phyloP scores from a whole-genome alignment of 2,113 vertebrate species.

The Micronycteris hirsuta region DNA sequence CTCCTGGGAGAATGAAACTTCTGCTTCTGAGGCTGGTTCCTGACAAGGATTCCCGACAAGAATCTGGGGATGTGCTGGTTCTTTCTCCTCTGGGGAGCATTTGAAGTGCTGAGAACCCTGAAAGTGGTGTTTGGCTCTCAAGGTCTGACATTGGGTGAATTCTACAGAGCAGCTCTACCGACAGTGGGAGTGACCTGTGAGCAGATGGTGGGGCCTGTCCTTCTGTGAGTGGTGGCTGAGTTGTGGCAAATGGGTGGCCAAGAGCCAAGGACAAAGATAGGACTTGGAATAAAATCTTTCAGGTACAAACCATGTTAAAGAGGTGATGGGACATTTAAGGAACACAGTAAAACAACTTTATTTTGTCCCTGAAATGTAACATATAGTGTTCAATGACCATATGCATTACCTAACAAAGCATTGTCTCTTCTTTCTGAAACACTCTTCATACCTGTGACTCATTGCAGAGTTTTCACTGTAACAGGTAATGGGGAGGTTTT shows the following conservation, averaged over 20 bases:
- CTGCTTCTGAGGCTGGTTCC: neutral
- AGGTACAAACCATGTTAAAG: neutral
- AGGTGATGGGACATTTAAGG: neutral
- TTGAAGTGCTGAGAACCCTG: neutral
- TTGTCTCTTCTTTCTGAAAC: neutral
- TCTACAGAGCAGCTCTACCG: neutral
- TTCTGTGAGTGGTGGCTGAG: neutral
- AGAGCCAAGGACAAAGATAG: neutral
- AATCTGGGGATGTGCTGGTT: neutral
- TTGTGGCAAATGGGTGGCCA: neutral
- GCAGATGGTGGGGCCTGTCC: neutral
- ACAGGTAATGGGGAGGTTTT: neutral
- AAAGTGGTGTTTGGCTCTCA: neutral
- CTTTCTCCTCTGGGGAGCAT: neutral
- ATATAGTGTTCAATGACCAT: neutral
- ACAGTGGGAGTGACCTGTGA: neutral
- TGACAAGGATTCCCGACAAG: neutral
- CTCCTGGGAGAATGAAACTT: neutral
- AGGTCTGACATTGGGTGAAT: neutral
- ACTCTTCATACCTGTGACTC: neutral
- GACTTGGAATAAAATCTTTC: neutral
- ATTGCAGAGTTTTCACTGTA: neutral
- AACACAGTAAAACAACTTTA: neutral
- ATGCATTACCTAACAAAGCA: neutral
- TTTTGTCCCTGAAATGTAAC: neutral